These are phyloP conservation scores for Phyllotreta striolata DNA, from an alignment of 2,888 invertebrate genomes.

Conservation along the genomic window DNA sequence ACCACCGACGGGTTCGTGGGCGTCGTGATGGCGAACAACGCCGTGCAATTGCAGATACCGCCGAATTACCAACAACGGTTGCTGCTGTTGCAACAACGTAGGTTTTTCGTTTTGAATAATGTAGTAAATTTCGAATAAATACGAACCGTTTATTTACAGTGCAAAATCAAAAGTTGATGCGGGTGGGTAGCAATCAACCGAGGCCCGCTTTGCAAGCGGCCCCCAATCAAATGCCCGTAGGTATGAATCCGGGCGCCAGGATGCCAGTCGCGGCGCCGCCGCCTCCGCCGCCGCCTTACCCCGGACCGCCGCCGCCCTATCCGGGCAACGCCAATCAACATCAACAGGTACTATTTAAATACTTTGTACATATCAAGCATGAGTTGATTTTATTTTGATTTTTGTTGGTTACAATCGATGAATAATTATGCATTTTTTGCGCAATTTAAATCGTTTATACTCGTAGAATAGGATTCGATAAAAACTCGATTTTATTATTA, in stretches of 20 bases:
- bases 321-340: conserved; percentile 64
- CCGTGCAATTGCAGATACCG: conserved; percentile 66
- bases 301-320: conserved; percentile 75
- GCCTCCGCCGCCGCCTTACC: conserved; percentile 77
- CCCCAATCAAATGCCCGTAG: conserved; percentile 39
- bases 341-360: conserved; percentile 44
- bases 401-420: conserved; percentile 23
- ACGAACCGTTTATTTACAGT: conserved; percentile 46
- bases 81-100: conserved; percentile 53
- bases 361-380: conserved; percentile 28
- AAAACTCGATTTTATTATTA: too few relatives aligned
- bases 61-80: conserved; percentile 60
- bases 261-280: conserved; percentile 62
- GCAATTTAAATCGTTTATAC: background rate
- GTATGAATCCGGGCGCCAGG: conserved; percentile 60
- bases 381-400: conserved; percentile 27
- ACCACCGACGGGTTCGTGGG: conserved; percentile 72
- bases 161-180: conserved; percentile 60
- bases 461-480: background rate
- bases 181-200: conserved; percentile 51
- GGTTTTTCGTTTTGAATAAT: conserved; percentile 39
- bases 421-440: conserved; percentile 8
- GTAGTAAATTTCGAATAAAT: too few relatives aligned
- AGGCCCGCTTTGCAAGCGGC: conserved; percentile 47
- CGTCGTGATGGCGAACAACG: conserved; percentile 71